Percentiles rank a stretch among this genome's conserved stretches.
Evolutionary conservation across 2,113 vertebrate species (phyloP).

Genomic region (Numida meleagris): DNA sequence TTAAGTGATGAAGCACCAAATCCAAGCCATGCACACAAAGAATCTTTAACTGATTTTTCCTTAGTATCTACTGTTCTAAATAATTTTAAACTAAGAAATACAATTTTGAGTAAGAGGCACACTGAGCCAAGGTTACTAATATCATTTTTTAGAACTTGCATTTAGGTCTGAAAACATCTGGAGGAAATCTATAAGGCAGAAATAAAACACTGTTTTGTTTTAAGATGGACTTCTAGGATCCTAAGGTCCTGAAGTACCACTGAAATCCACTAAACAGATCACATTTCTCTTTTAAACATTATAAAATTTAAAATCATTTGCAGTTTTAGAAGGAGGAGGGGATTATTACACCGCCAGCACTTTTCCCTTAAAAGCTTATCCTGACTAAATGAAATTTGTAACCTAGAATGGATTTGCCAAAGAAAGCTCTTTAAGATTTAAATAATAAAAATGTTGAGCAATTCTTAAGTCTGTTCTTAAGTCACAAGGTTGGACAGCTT

Average conservation of each 20-base stretch:
- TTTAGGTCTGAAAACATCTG: constrained; percentile 68
- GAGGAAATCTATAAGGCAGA: constrained; percentile 42
- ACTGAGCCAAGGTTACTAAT: constrained; percentile 39
- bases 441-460: constrained; percentile 49
- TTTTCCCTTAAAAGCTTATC: constrained; percentile 59
- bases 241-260: constrained; percentile 37
- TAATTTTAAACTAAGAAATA: not conserved
- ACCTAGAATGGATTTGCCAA: constrained; percentile 41
- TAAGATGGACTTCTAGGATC: constrained; percentile 48
- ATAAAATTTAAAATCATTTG: constrained; percentile 17
- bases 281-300: constrained; percentile 64
- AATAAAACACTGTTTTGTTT: constrained; percentile 61
- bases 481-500: not conserved
- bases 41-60: constrained; percentile 1
- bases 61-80: constrained; percentile 29
- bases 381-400: constrained; percentile 51
- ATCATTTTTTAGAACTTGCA: constrained; percentile 37
- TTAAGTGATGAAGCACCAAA: constrained; percentile 28
- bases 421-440: constrained; percentile 45
- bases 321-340: constrained; percentile 58
- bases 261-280: not conserved
- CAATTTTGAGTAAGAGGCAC: constrained; percentile 25
- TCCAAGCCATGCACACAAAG: constrained; percentile 17
- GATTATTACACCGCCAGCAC: not conserved
- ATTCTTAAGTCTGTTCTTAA: constrained; percentile 17